phyloP scores from a whole-genome alignment of 2,797 vertebrate species.

The Neosilurus hyrtlii region DNA sequence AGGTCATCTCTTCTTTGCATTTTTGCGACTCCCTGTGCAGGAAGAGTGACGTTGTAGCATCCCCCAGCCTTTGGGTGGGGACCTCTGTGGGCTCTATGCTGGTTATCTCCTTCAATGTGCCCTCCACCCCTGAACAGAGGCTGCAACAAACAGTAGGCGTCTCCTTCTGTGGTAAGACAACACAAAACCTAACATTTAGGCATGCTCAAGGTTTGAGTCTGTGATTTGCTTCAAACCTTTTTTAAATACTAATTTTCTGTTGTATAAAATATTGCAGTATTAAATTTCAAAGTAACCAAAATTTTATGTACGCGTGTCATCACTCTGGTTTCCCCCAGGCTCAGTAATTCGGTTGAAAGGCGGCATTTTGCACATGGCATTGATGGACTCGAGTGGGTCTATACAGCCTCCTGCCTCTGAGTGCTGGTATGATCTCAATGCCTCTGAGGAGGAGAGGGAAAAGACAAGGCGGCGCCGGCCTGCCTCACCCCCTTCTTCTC shows the following conservation, averaged over 20 bases:
- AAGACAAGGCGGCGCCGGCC: conserved; percentile 79
- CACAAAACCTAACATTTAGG: background rate
- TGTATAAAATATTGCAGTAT: background rate
- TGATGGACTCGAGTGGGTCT: conserved; percentile 84
- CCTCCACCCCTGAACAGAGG: conserved; percentile 84
- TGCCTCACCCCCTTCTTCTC: conserved; percentile 84
- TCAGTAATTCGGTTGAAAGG: conserved; percentile 87
- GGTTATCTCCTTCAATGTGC: conserved; percentile 83
- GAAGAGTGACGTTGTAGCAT: conserved; percentile 76
- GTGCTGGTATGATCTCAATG: conserved; percentile 87
- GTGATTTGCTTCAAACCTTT: background rate
- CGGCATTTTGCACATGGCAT: conserved; percentile 87
- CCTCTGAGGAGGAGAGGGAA: conserved; percentile 88
- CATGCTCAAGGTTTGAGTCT: background rate
- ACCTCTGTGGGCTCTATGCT: conserved; percentile 89
- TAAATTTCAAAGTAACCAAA: background rate
- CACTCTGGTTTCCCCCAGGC: conserved; percentile 69
- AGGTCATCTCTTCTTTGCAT: conserved; percentile 90
- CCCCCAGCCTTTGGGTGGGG: conserved; percentile 89
- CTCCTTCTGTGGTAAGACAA: conserved; percentile 84
- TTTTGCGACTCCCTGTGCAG: conserved; percentile 89
- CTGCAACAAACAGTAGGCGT: conserved; percentile 88
- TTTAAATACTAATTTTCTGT: background rate
- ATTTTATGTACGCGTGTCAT: background rate
- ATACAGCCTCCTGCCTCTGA: conserved; percentile 86